A percentile compares a stretch with the other conserved stretches of the same genome.
Conservation (phyloP, 2,888 invertebrate genomes). For the Dryobotodes eremita region DNA sequence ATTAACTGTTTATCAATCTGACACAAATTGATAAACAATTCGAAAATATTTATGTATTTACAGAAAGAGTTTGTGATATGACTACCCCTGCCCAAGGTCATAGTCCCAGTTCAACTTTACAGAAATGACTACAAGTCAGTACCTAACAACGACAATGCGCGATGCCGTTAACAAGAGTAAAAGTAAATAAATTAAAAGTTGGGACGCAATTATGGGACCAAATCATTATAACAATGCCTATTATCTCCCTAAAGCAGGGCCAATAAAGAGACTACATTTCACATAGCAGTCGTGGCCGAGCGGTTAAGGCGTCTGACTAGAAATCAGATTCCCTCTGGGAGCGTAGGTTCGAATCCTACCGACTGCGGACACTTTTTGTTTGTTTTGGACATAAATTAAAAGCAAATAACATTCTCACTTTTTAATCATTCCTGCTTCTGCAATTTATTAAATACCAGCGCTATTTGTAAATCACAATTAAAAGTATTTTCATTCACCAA, state of each 20-base stretch:
- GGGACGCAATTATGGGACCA: not conserved
- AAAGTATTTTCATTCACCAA: slow-evolving; percentile 8
- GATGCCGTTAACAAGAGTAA: no score
- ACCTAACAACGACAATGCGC: no score
- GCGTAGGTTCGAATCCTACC: slow-evolving; percentile 97
- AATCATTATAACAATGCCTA: not conserved
- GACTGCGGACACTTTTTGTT: slow-evolving; percentile 90
- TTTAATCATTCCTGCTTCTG: not conserved
- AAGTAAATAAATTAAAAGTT: slow-evolving; percentile 24
- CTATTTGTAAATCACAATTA: not conserved
- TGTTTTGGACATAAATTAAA: not conserved
- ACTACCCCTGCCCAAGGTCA: not conserved
- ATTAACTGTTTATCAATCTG: not conserved
- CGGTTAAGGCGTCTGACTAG: slow-evolving; percentile 97
- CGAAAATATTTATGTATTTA: not conserved
- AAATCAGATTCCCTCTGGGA: slow-evolving; percentile 97
- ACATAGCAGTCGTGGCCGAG: slow-evolving; percentile 93
- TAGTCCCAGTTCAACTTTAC: not conserved
- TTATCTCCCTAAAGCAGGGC: slow-evolving; percentile 13
- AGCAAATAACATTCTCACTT: not conserved
- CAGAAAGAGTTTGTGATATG: not conserved
- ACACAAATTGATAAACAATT: not conserved
- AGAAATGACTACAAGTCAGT: not conserved
- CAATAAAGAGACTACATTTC: slow-evolving; percentile 5
- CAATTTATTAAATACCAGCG: not conserved